Percentiles rank a stretch among this genome's conserved stretches.
These are phyloP conservation scores for Erythrocercus mccallii DNA, from an alignment of 2,113 vertebrate genomes.

Conservation along the genomic window DNA sequence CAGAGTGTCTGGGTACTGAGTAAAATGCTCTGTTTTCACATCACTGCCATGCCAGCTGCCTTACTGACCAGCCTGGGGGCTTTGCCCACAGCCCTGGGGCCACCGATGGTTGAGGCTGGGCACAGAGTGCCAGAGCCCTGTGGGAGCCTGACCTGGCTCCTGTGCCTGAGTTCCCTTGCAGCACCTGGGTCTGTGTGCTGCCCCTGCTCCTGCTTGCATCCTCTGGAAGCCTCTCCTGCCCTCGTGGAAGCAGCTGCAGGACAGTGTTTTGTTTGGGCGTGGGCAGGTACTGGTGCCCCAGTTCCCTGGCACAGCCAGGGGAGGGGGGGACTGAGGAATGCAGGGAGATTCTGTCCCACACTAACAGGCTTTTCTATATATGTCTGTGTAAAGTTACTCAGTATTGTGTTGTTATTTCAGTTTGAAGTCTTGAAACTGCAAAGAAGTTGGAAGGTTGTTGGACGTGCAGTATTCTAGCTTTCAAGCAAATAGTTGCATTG, in stretches of 20 bases:
- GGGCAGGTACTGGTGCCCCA: not conserved
- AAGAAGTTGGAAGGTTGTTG: not conserved
- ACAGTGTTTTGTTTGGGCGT: rapidly evolving
- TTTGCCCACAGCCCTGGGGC: not conserved
- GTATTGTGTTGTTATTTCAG: not conserved
- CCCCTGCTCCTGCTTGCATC: rapidly evolving
- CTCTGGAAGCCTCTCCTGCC: rapidly evolving
- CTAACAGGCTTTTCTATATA: not conserved
- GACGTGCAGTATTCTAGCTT: not conserved
- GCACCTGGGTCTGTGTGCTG: rapidly evolving
- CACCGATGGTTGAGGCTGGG: no score
- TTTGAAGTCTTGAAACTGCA: not conserved
- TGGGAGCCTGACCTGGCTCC: rapidly evolving
- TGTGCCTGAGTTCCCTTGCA: rapidly evolving
- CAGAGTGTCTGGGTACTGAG: not conserved
- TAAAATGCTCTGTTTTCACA: not conserved
- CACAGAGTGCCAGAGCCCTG: not conserved
- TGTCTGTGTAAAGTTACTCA: not conserved
- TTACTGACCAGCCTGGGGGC: not conserved
- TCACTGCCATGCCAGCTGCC: not conserved
- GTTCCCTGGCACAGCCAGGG: not conserved
- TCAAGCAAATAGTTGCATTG: not conserved
- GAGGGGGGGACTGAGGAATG: not conserved
- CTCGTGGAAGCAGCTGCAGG: rapidly evolving
- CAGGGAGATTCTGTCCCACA: not conserved